Conservation (phyloP, 2,113 vertebrate genomes). For the Paralichthys olivaceus region DNA sequence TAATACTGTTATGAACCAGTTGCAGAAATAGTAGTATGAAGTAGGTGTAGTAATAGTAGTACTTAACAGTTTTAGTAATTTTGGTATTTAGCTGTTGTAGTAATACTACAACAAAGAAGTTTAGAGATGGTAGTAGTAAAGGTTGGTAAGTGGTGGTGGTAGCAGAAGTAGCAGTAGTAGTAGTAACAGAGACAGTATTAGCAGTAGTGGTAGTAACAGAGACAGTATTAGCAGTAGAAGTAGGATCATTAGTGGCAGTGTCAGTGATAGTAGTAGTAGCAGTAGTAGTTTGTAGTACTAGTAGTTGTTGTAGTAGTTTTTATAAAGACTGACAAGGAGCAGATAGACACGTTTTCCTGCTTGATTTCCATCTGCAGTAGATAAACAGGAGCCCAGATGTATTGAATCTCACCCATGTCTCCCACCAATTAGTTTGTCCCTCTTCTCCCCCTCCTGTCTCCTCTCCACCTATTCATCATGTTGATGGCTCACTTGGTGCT, state of each 20-base stretch:
- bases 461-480: constrained; percentile 70
- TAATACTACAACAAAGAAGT: not conserved
- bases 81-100: not conserved
- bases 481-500: constrained; percentile 80
- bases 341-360: not conserved
- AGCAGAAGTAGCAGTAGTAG: not conserved
- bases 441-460: not conserved
- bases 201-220: not conserved
- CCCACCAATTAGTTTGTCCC: constrained; percentile 56
- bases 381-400: constrained; percentile 49
- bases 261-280: not conserved
- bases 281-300: not conserved
- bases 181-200: not conserved
- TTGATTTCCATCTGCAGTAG: constrained; percentile 10
- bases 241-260: not conserved
- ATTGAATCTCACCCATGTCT: constrained; percentile 53
- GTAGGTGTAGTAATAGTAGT: not conserved
- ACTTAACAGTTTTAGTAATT: not conserved
- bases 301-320: constrained; percentile 17
- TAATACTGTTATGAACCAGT: too few relatives aligned
- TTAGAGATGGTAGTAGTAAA: not conserved
- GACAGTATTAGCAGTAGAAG: not conserved
- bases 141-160: not conserved
- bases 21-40: not conserved
- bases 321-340: not conserved